Base-by-base conservation (phyloP, 2,888 invertebrate species). In the Caenorhabditis parvicauda region DNA sequence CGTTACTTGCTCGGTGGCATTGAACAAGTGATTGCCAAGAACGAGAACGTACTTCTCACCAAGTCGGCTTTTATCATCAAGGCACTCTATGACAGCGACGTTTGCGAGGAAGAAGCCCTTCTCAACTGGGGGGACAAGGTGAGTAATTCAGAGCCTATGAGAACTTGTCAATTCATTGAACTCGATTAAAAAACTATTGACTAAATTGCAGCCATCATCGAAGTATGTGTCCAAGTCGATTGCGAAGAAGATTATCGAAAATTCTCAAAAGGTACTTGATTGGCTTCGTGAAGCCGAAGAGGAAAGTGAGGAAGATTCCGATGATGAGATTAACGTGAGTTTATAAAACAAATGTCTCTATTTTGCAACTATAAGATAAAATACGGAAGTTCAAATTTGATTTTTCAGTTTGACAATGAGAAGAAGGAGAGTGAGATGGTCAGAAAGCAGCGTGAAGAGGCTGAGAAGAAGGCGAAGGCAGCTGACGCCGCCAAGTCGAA, bases 111-210 rank as follows among this genome's bases (percentile, higher is more conserved):
- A 84, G 90, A 91, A 81, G 89, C 90, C 44, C 86, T 98, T 72
- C 85, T 96, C 64, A 94, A 95, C 68, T 99, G 98, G 98, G 89
- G 89, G 7, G 89, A 89, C 75, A 96, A 94, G 86, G 90, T 92
- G 41, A 14, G 39, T 24, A 17, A 7, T 17, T 17, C n/a, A 5
- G 2, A 21, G 4, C 14, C 21, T 27, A 3, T 41, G 12, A 2
- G 14, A 6, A 5, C 35, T 14, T 2, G 1, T 12, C 9, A 42
- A 28, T 27, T 38, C 24, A 21, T 12, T 32, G 3, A 6, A 28
- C 25, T 55, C 32, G 14, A 12, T 49, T 14, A 1, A 45, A 32
- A 38, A 32, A 44, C 14, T 44, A n/a, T 21, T 21, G 39, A 43
- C 12, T 14, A n/a, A 14, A 39, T 70, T 80, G 51, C 64, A 84